phyloP scores from a whole-genome alignment of 2,797 vertebrate genomes.

The Paratrypauchen microcephalus region DNA sequence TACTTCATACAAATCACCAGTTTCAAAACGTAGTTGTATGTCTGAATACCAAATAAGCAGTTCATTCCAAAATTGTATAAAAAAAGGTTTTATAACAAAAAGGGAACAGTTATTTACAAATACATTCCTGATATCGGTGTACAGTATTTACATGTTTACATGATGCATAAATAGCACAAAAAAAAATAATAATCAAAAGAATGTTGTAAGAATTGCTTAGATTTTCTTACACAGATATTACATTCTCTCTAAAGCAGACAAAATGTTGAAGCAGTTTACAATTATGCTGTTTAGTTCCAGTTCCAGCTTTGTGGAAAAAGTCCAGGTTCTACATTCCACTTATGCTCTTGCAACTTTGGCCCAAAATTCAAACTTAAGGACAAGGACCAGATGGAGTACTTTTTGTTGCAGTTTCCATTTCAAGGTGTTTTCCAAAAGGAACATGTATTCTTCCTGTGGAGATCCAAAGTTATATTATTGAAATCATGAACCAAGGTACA shows the following conservation, averaged over 20 bases:
- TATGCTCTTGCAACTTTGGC: slow-evolving; percentile 2
- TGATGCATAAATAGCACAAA: slow-evolving; percentile 56
- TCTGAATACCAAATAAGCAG: not conserved
- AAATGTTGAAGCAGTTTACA: slow-evolving; percentile 35
- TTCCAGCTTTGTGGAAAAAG: not conserved
- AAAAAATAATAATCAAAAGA: slow-evolving; percentile 41
- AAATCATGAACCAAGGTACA: slow-evolving; percentile 14
- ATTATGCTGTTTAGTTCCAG: slow-evolving; percentile 31
- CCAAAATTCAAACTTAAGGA: slow-evolving; percentile 27
- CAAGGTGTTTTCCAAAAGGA: slow-evolving; percentile 55
- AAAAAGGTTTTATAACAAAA: slow-evolving; percentile 12
- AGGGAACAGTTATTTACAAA: slow-evolving; percentile 40
- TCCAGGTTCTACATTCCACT: not conserved
- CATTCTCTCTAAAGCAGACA: slow-evolving; percentile 15
- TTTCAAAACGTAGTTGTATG: not conserved
- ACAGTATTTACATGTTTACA: slow-evolving; percentile 68
- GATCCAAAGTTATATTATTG: slow-evolving; percentile 38
- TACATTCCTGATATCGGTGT: slow-evolving; percentile 39
- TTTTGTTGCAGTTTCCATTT: slow-evolving; percentile 11
- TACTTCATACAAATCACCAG: too few species aligned
- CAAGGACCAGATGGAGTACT: slow-evolving; percentile 1
- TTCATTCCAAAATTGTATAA: not conserved
- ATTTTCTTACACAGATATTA: slow-evolving; percentile 50
- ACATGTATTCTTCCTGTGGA: slow-evolving; percentile 68
- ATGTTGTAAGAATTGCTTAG: slow-evolving; percentile 52